Evolutionary conservation across 2,113 vertebrate genomes (phyloP).

Genomic region (Anhinga anhinga): DNA sequence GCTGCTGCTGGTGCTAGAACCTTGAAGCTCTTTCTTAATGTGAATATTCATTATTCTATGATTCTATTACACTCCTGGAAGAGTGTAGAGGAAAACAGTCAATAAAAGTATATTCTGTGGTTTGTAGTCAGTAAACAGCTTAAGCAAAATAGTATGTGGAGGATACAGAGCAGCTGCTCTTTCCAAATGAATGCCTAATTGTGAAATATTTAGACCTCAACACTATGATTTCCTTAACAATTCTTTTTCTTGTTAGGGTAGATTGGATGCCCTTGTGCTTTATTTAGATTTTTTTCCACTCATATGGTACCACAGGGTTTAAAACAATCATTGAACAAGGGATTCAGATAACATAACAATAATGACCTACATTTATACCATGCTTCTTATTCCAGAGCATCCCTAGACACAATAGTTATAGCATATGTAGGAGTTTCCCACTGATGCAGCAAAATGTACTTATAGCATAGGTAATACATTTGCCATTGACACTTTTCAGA

Average conservation of each 20-base stretch:
- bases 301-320: neutral
- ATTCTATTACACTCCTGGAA: slow-evolving; percentile 30
- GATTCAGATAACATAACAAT: neutral
- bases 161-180: slow-evolving; percentile 50
- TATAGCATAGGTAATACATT: neutral
- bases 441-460: neutral
- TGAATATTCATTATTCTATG: slow-evolving; percentile 43
- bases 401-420: neutral
- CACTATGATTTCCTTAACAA: slow-evolving; percentile 35
- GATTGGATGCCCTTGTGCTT: neutral
- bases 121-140: slow-evolving; percentile 16
- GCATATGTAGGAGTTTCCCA: neutral
- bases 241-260: slow-evolving; percentile 14
- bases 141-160: slow-evolving; percentile 14
- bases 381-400: neutral
- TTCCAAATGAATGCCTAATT: slow-evolving; percentile 65
- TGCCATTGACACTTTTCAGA: neutral
- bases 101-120: slow-evolving; percentile 26
- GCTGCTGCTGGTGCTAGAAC: slow-evolving; percentile 57
- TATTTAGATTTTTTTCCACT: neutral
- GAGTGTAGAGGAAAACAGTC: neutral
- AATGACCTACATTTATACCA: neutral
- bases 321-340: neutral
- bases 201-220: slow-evolving; percentile 32
- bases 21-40: slow-evolving; percentile 45